Percentiles rank a stretch among this genome's conserved stretches.
Conservation (phyloP, 2,888 invertebrate genomes). For the Cephus runcator region DNA sequence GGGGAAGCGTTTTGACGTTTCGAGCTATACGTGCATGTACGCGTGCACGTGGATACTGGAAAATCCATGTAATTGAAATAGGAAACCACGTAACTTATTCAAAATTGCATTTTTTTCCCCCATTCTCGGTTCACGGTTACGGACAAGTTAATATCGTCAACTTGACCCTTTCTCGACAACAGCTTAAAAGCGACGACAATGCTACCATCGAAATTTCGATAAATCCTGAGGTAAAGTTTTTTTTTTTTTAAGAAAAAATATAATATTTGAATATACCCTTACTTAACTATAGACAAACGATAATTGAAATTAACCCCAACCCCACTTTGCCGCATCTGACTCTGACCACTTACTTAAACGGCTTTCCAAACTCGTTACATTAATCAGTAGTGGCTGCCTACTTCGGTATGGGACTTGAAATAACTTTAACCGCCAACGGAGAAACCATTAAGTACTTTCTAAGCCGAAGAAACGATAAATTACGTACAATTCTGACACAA, state of each 20-base stretch:
- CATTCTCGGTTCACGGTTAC: not conserved
- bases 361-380: not conserved
- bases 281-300: not conserved
- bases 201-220: no score
- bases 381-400: not conserved
- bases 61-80: not conserved
- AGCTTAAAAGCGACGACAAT: no score
- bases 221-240: no score
- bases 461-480: not conserved
- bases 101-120: not conserved
- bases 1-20: not conserved
- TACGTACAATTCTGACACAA: not conserved
- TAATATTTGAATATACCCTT: not conserved
- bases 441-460: not conserved
- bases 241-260: no score
- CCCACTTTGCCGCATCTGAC: not conserved
- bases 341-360: not conserved
- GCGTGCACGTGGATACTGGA: not conserved
- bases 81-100: not conserved
- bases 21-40: not conserved
- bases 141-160: not conserved
- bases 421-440: not conserved
- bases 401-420: not conserved
- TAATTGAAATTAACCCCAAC: not conserved
- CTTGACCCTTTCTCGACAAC: not conserved